phyloP scores from a whole-genome alignment of 2,888 invertebrate genomes.

The Agrotis exclamationis region DNA sequence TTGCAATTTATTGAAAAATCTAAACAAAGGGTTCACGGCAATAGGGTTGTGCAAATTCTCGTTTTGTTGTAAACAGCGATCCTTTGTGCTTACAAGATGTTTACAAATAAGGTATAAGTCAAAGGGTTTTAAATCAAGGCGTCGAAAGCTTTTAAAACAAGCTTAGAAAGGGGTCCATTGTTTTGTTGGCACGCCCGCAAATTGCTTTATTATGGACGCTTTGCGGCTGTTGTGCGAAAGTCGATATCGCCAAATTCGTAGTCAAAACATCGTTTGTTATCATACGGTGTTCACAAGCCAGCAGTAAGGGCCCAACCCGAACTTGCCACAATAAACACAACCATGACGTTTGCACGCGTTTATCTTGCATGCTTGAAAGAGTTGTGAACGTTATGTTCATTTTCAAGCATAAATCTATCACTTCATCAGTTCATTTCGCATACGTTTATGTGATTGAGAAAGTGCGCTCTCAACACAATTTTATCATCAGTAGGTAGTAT shows the following conservation, averaged over 20 bases:
- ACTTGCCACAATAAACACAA: conserved; percentile 63
- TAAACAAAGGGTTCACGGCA: conserved; percentile 85
- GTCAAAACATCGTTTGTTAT: conserved; percentile 88
- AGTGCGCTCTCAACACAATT: conserved; percentile 60
- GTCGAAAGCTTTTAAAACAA: conserved; percentile 90
- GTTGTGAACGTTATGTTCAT: conserved; percentile 61
- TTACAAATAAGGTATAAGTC: conserved; percentile 89
- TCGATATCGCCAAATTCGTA: conserved; percentile 87
- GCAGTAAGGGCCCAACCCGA: conserved; percentile 51
- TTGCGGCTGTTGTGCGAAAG: conserved; percentile 83
- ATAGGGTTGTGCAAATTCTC: conserved; percentile 88
- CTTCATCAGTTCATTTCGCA: conserved; percentile 62
- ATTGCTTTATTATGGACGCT: conserved; percentile 89
- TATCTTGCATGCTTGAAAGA: conserved; percentile 57
- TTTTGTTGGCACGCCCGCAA: conserved; percentile 88
- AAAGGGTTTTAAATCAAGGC: conserved; percentile 91
- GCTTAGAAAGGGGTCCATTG: conserved; percentile 88
- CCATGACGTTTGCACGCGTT: conserved; percentile 52
- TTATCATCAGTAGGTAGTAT: conserved; percentile 65
- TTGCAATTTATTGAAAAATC: conserved; percentile 72
- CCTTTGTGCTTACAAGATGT: conserved; percentile 87
- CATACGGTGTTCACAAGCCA: conserved; percentile 69
- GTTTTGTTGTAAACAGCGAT: conserved; percentile 81
- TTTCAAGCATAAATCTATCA: conserved; percentile 70
- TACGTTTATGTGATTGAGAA: conserved; percentile 55